Conservation (phyloP, 2,888 invertebrate species). For the Operophtera brumata region DNA sequence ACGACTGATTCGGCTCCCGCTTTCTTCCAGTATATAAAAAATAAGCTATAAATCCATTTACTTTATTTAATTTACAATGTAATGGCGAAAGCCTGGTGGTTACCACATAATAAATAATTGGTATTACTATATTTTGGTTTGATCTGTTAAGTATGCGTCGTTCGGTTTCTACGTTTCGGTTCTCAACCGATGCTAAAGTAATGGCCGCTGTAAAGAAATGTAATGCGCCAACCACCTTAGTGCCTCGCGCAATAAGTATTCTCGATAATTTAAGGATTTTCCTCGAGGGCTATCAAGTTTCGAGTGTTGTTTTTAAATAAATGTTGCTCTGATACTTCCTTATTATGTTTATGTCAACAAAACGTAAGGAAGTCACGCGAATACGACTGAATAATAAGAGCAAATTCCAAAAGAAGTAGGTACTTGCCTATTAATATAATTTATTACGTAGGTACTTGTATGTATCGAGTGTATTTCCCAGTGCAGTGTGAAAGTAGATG, state of each 20-base stretch:
- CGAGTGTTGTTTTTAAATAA: constrained; percentile 42
- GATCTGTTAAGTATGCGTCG: neutral
- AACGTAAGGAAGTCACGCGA: constrained; percentile 27
- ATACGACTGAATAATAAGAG: constrained; percentile 25
- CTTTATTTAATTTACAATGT: too few species aligned
- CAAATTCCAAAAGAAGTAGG: constrained; percentile 25
- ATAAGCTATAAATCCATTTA: too few species aligned
- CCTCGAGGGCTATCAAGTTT: constrained; percentile 50
- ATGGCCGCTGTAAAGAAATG: constrained; percentile 45
- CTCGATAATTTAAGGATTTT: constrained; percentile 48
- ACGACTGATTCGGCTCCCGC: too few species aligned
- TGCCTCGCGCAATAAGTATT: constrained; percentile 40
- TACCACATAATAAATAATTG: too few species aligned
- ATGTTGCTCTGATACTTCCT: constrained; percentile 49
- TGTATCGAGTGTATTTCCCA: constrained; percentile 9
- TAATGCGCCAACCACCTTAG: constrained; percentile 42
- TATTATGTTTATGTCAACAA: constrained; percentile 40
- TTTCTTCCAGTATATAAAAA: too few species aligned
- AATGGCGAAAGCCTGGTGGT: too few species aligned
- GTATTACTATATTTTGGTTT: too few species aligned
- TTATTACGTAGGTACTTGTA: constrained; percentile 8
- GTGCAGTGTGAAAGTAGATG: constrained; percentile 12
- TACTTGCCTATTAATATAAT: constrained; percentile 12
- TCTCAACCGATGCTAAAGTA: constrained; percentile 44
- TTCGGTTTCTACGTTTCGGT: constrained; percentile 31